A percentile compares a stretch with the other conserved stretches of the same genome.
phyloP scores from a whole-genome alignment of 2,888 invertebrate species.

The Drosophila vallismaia region DNA sequence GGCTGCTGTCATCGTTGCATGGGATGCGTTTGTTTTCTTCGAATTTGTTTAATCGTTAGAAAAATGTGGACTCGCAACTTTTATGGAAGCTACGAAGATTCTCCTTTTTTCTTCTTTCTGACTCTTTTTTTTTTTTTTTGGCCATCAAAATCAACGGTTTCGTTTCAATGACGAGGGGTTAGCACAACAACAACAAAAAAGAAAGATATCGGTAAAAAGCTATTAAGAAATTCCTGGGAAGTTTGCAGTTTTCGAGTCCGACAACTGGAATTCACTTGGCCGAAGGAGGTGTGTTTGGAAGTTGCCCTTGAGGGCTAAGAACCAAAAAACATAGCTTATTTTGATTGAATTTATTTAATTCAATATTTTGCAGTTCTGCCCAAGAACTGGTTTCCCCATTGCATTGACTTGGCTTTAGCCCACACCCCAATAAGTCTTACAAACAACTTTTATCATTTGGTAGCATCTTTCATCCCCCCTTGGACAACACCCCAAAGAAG shows the following conservation, averaged over 20 bases:
- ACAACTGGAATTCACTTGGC: slow-evolving; percentile 29
- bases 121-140: slow-evolving; percentile 4
- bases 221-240: slow-evolving; percentile 77
- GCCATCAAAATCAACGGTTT: slow-evolving; percentile 73
- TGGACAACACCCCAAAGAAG: background rate
- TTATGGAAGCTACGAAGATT: too few relatives aligned
- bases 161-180: slow-evolving; percentile 20
- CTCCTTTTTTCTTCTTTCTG: slow-evolving; percentile 18
- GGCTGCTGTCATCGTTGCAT: slow-evolving; percentile 64
- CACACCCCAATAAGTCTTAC: background rate
- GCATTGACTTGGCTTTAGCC: too few relatives aligned
- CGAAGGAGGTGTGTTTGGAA: background rate
- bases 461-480: background rate
- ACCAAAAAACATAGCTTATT: background rate
- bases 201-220: slow-evolving; percentile 78
- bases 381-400: background rate
- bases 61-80: slow-evolving; percentile 73
- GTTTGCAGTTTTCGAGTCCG: slow-evolving; percentile 66
- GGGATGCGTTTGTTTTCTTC: slow-evolving; percentile 81
- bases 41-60: slow-evolving; percentile 84
- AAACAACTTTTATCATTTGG: slow-evolving; percentile 32
- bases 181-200: slow-evolving; percentile 19
- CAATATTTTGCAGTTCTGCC: background rate
- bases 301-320: slow-evolving; percentile 30
- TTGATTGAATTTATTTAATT: background rate